Conservation (phyloP, 2,797 vertebrate genomes). For the Remorina albescens region DNA sequence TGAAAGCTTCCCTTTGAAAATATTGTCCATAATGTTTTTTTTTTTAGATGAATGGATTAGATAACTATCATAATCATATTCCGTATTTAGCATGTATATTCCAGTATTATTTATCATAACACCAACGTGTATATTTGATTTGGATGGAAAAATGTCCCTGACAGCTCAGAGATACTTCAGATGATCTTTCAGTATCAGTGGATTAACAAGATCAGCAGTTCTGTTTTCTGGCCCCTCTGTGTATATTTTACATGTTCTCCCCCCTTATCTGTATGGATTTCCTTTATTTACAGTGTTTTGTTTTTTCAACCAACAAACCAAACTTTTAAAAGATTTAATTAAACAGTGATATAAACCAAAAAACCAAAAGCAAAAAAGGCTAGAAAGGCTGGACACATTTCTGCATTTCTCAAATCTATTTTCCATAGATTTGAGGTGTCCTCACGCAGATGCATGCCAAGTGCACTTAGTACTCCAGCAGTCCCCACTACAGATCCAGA, state of each 20-base stretch:
- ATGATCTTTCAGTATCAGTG: neutral
- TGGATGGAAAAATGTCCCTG: neutral
- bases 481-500: constrained; percentile 3
- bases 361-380: neutral
- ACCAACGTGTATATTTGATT: neutral
- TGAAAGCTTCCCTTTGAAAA: neutral
- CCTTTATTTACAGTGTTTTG: neutral
- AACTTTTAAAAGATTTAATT: neutral
- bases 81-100: neutral
- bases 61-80: neutral
- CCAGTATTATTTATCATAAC: neutral
- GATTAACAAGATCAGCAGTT: too few relatives aligned
- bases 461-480: neutral
- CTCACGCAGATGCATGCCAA: neutral
- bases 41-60: too few relatives aligned
- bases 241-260: neutral
- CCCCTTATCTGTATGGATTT: neutral
- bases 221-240: neutral
- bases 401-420: too few relatives aligned
- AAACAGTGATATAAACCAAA: neutral
- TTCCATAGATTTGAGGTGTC: neutral
- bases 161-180: neutral
- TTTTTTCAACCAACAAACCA: neutral
- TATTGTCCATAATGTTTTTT: too few relatives aligned
- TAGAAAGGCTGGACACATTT: neutral